Evolutionary conservation across 2,797 vertebrate genomes (phyloP).

Genomic region (Microctenopoma lineatum): DNA sequence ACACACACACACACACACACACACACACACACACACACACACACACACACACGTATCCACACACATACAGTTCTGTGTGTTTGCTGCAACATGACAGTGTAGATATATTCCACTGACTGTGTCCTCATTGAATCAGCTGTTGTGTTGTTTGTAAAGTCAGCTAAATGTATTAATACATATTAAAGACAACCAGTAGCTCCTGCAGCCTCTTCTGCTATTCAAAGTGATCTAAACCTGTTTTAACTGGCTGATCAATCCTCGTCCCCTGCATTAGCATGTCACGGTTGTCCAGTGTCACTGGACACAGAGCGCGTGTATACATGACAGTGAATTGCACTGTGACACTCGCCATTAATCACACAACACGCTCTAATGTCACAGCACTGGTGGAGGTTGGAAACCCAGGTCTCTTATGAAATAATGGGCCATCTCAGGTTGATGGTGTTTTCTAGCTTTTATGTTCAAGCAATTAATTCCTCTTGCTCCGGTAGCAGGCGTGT

Average conservation of each 20-base stretch:
- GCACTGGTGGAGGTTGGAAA: not conserved
- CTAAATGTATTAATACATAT: not conserved
- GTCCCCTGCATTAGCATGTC: not conserved
- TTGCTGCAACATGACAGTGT: conserved; percentile 38
- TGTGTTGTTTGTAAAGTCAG: not conserved
- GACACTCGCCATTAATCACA: conserved; percentile 33
- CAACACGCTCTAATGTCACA: conserved; percentile 23
- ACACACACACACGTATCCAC: not conserved
- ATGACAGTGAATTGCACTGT: conserved; percentile 4
- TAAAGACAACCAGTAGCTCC: not conserved
- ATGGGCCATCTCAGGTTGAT: not conserved
- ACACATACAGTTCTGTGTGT: conserved; percentile 40
- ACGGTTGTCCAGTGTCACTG: conserved; percentile 7
- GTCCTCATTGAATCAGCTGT: conserved; percentile 24
- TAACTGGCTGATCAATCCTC: not conserved
- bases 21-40: conserved; percentile 7
- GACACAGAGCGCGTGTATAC: conserved; percentile 1
- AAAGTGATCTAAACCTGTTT: not conserved
- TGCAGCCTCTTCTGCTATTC: not conserved
- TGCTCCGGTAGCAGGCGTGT: conserved; percentile 6
- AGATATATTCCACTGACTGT: conserved; percentile 58
- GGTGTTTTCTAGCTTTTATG: conserved; percentile 28
- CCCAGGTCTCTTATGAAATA: conserved; percentile 22
- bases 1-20: conserved; percentile 18
- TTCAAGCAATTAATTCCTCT: conserved; percentile 24